Conservation (phyloP, 2,113 vertebrate species). For the Atlantisia rogersi region DNA sequence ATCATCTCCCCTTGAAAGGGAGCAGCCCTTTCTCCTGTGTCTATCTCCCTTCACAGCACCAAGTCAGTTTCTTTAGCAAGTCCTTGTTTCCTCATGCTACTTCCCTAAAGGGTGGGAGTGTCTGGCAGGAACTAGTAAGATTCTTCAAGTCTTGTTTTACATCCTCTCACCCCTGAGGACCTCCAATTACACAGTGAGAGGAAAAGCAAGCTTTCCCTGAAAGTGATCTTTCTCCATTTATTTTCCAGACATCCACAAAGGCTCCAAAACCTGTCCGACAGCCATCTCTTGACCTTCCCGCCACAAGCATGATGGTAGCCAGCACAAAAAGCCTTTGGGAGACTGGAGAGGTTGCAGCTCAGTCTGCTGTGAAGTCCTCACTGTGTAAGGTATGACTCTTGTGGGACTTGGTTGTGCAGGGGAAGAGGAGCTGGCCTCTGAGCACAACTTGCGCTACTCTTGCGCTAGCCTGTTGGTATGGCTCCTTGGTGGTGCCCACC, state of each 20-base stretch:
- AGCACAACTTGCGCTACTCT: accelerated
- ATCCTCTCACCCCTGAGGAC: background rate
- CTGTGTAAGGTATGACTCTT: slow-evolving; percentile 80
- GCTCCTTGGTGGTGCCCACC: background rate
- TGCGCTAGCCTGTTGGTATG: accelerated
- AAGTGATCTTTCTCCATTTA: background rate
- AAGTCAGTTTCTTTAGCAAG: background rate
- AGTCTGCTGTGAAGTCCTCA: slow-evolving; percentile 52
- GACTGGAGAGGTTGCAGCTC: slow-evolving; percentile 83
- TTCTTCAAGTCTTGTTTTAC: background rate
- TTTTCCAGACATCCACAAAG: slow-evolving; percentile 78
- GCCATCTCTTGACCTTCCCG: slow-evolving; percentile 79
- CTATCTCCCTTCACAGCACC: background rate
- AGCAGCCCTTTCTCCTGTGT: background rate
- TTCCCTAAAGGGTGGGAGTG: background rate
- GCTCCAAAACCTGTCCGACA: slow-evolving; percentile 73
- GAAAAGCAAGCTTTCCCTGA: accelerated
- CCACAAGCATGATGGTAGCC: slow-evolving; percentile 81
- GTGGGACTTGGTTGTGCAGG: too few relatives aligned
- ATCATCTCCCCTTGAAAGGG: background rate
- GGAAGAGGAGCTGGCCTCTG: background rate
- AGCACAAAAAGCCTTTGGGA: slow-evolving; percentile 91
- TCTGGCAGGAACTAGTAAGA: background rate
- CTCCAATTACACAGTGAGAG: background rate
- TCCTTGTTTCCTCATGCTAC: background rate